Evolutionary conservation across 2,797 vertebrate species (phyloP), one percentile per base, ranked within the genome.

Genomic region (Alca torda): DNA sequence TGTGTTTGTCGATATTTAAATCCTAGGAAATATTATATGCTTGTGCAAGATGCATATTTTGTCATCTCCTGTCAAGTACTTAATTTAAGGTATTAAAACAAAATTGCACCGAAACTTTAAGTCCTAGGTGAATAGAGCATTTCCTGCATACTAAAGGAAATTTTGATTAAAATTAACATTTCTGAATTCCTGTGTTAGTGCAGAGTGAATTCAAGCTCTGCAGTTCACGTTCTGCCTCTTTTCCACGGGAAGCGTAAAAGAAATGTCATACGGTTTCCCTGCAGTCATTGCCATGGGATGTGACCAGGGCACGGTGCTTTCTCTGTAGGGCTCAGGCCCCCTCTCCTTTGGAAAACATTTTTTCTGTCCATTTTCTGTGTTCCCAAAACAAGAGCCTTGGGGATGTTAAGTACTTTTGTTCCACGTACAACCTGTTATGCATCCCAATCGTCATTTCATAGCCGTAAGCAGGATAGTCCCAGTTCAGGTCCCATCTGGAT

Each of bases 31-130:
- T 69, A 84, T n/a, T 84, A 39, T 59, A 56, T 89, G 21, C 31
- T 91, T 46, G 31, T 87, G 35, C 26, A 79, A 90, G 89, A 93
- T 56, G 13, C 30, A 21, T 75, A 73, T 94, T 96, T 96, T 90
- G 15, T 89, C 54, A 45, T 68, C 60, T 86, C 78, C 93, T 93
- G 94, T 83, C 80, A 97, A 91, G 41, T 53, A 81, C 79, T 83
- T 88, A 83, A 89, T 82, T 93, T 90, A 93, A 78, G 30, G n/a
- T 70, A 91, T 96, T 95, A 94, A 95, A 95, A 79, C 76, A 97
- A 97, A 97, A 97, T 89, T 82, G 79, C 90, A 88, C 94, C 95
- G 92, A 96, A 97, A 94, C 80, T 96, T 93, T 61, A 92, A 86
- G 74, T 74, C 68, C 76, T 89, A 75, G 83, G 75, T 92, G 81